These are phyloP conservation scores for Diabrotica undecimpunctata DNA, from an alignment of 1,140 invertebrate genomes.

Conservation along the genomic window DNA sequence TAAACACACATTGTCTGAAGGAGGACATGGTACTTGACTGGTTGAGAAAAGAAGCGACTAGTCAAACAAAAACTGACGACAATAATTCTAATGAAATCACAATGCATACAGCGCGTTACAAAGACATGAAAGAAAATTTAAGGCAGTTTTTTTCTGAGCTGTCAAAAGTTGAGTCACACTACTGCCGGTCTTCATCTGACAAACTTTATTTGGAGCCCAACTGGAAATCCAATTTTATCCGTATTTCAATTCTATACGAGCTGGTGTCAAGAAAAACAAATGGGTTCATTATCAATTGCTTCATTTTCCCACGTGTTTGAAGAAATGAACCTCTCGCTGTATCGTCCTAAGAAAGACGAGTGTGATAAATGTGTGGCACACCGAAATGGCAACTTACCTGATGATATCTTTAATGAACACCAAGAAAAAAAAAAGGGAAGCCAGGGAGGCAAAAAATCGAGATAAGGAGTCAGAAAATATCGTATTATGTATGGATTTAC, in stretches of 20 bases:
- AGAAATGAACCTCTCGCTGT: slow-evolving; percentile 4
- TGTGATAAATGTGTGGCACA: slow-evolving; percentile 12
- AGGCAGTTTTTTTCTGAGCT: neutral
- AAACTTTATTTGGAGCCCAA: no score
- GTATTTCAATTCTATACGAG: no score
- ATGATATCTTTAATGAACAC: slow-evolving; percentile 14
- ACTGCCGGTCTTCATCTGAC: no score
- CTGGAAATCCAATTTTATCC: no score
- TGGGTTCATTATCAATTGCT: neutral
- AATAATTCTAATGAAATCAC: neutral
- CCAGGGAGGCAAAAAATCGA: slow-evolving; percentile 7
- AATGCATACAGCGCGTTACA: neutral
- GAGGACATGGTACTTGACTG: no score
- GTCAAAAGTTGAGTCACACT: no score
- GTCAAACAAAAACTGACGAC: neutral
- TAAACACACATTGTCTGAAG: no score
- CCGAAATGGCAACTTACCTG: neutral
- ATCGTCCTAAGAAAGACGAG: slow-evolving; percentile 14
- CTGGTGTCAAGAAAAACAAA: slow-evolving; percentile 1
- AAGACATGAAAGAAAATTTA: neutral
- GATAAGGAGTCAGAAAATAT: slow-evolving; percentile 7
- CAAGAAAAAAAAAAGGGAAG: slow-evolving; percentile 13
- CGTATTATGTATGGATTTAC: slow-evolving; percentile 7
- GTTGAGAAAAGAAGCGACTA: no score
- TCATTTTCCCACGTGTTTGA: slow-evolving; percentile 13